Percentiles rank a stretch among this genome's conserved stretches.
Evolutionary conservation across 2,113 vertebrate genomes (phyloP).

Genomic region (Himantopus leucocephalus): DNA sequence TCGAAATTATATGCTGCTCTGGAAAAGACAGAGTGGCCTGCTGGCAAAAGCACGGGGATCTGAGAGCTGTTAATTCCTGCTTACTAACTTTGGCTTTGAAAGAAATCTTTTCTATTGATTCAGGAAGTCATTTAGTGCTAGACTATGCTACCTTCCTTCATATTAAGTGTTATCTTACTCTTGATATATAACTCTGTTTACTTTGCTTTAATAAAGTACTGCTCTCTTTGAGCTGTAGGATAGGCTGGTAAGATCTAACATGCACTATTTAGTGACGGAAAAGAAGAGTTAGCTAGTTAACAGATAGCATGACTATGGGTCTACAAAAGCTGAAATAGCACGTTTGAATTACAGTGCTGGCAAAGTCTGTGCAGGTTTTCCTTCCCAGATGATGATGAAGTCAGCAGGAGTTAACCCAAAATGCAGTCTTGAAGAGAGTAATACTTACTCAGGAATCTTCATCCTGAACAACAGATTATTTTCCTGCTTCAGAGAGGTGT

Average conservation of each 20-base stretch:
- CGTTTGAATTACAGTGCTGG: neutral
- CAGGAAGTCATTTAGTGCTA: neutral
- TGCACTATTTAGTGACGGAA: neutral
- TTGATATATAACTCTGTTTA: neutral
- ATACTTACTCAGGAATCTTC: neutral
- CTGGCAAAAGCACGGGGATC: neutral
- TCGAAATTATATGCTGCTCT: slow-evolving; percentile 35
- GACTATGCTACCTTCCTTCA: neutral
- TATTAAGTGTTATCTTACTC: neutral
- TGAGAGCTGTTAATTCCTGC: slow-evolving; percentile 5
- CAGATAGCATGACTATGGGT: neutral
- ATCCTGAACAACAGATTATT: neutral
- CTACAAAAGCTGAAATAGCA: neutral
- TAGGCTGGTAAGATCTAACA: neutral
- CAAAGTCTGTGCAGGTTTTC: neutral
- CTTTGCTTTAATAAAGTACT: neutral
- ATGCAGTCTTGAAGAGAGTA: neutral
- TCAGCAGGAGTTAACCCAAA: neutral
- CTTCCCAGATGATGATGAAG: neutral
- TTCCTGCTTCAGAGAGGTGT: neutral
- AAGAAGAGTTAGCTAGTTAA: neutral
- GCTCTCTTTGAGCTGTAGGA: neutral
- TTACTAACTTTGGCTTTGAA: slow-evolving; percentile 28
- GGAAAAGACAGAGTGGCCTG: slow-evolving; percentile 23
- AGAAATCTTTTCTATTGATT: neutral